Evolutionary conservation across 2,797 vertebrate genomes (phyloP), one percentile per base, ranked within the genome.

Genomic region (Hybognathus amarus): DNA sequence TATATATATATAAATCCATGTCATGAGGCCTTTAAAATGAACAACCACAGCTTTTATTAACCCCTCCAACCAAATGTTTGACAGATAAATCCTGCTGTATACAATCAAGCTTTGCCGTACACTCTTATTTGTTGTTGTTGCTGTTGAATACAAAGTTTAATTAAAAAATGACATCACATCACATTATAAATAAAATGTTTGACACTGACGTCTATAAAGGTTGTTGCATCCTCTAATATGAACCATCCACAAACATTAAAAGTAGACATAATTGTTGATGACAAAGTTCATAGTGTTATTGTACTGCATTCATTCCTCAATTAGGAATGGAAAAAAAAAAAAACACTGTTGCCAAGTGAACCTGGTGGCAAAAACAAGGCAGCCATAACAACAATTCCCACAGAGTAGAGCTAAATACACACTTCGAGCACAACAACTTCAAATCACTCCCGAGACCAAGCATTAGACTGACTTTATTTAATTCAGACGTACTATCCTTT

Each of bases 381-480:
- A 88, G 76, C 71, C 69, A 82, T 86, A 83, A 89, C 85, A 85
- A 83, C 82, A 84, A 84, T 83, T 82, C 83, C 79, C 85, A 84
- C 24, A 59, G 77, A 85, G 80, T 38, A 4, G 61, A 78, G 82
- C 85, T 78, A 85, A 87, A 86, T 59, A 76, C 36, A 59, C 83
- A 83, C 83, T n/a, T 85, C 59, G 59, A 87, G 77, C 76, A 80
- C 76, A 81, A 73, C 77, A 83, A 66, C 82, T 71, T 64, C 52
- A 61, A 63, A 61, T 13, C 77, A 63, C 82, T 89, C 84, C 90
- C 61, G 82, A 90, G 91, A 88, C 89, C 85, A 84, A 92, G 91
- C 90, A 93, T 92, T 91, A 91, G 90, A 88, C 91, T 88, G 92
- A 93, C 92, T 94, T 94, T 92, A 67, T 56, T 74, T 1, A 33